Evolutionary conservation across 2,113 vertebrate genomes (phyloP), one percentile per base, ranked within the genome.

Genomic region (Sturnus vulgaris): DNA sequence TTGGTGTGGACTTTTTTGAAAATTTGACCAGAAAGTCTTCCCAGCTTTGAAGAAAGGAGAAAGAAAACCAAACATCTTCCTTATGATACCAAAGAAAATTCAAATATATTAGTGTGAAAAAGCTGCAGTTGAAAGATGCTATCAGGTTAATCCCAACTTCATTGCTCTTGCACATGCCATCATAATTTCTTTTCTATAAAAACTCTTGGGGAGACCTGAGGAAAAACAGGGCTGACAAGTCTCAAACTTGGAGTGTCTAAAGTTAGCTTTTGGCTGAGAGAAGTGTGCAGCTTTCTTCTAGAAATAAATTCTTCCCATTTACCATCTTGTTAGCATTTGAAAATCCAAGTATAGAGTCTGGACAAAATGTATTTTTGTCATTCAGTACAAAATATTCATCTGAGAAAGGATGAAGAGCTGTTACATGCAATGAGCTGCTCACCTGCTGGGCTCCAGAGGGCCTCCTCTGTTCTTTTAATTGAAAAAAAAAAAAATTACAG

Each of bases 241-340:
- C 37, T 91, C 35, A 64, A 40, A 69, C 9, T 82, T 35, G 52
- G 30, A 71, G n/a, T 9, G 17, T 31, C 15, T 95, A 75, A 88
- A 94, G 92, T 83, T 78, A 95, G 21, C 4, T 88, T 80, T 78
- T 94, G 90, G 75, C 85, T 94, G 60, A 79, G 31, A 90, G 15
- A 82, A 27, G 4, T 55, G 27, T 52, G 42, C 68, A 95, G 55
- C 59, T 95, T 88, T 92, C 68, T 86, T 80, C 64, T 77, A 46
- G 39, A 85, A 90, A 95, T 7, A 52, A 81, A 75, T 82, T 65
- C 11, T 77, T 91, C 57, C 50, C 47, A 60, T 92, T 88, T 86
- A 33, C 68, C 52, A 33, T 68, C 70, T 91, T 94, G 70, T 17
- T 84, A 89, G 42, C 21, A 65, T 85, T 82, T 90, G 40, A 87